A percentile compares a stretch with the other conserved stretches of the same genome.
These are phyloP conservation scores for Lophotis ruficrista DNA, from an alignment of 2,113 vertebrate species.

Conservation along the genomic window DNA sequence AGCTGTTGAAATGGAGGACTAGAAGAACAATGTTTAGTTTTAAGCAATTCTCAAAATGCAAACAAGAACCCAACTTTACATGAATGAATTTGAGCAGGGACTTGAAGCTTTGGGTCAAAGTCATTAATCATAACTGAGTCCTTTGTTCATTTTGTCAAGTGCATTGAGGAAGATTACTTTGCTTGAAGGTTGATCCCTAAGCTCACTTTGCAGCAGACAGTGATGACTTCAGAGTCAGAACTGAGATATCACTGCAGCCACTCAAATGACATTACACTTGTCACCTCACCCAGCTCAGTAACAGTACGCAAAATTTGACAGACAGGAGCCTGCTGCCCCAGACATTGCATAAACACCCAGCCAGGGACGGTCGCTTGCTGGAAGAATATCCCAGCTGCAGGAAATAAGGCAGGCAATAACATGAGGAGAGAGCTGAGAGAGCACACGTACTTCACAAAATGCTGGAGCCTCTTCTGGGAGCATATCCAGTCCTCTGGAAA, in stretches of 20 bases:
- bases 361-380: background rate
- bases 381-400: constrained; percentile 23
- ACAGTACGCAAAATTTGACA: background rate
- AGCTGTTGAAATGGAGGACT: background rate
- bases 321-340: constrained; percentile 20
- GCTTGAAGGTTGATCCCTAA: background rate
- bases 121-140: constrained; percentile 19
- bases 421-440: background rate
- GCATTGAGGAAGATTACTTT: background rate
- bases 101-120: constrained; percentile 12
- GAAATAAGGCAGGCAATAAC: background rate
- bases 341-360: constrained; percentile 12
- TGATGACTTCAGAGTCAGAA: background rate
- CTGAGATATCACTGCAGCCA: background rate
- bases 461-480: background rate
- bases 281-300: background rate
- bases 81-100: background rate
- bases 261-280: constrained; percentile 8
- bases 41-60: background rate
- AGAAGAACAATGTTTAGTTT: background rate
- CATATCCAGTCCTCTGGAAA: background rate
- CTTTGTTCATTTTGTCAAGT: constrained; percentile 51
- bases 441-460: background rate
- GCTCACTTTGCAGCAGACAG: background rate
- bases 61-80: background rate